Evolutionary conservation across 1,140 invertebrate genomes (phyloP), one percentile per base, ranked within the genome.

Genomic region (Pseudomyrmex sp.): DNA sequence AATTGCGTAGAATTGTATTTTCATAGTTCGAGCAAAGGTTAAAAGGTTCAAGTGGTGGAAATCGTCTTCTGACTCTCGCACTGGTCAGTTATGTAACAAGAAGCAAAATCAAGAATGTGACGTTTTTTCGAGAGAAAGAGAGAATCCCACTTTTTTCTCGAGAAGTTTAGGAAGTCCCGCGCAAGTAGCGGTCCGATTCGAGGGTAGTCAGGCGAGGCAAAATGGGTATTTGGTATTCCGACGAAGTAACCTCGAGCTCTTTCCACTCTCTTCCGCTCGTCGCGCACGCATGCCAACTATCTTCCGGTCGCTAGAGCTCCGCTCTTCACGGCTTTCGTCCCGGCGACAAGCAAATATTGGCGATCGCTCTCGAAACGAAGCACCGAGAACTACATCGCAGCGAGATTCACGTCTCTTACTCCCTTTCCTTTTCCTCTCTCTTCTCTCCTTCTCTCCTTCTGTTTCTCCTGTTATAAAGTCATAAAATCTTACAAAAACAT

Each of bases 271-370:
- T 84, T 88, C 86, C 90, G 90, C 89, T 91, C 86, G 85, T 87
- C 89, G 87, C 89, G 85, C 88, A 90, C 91, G 88, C 89, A 91
- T 88, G 90, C 87, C 88, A 91, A 91, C 91, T 92, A 92, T 92
- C 92, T 90, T 91, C 88, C 90, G 85, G 82, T 91, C 87, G 87
- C 90, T 89, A 84, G 73, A 88, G 80, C 23, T 3, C 5, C 61
- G 66, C 68, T 82, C 84, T 88, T 88, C 88, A 88, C 85, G 90
- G 86, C 89, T 92, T 90, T 92, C 89, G 90, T 92, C 89, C 88
- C 88, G 86, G 82, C 89, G 85, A 87, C 87, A 89, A 89, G 89
- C 91, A 94, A 94, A 94, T 93, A 93, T 94, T 93, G 93, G 91
- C 92, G 89, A 92, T 89, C 89, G 91, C 87, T 92, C 83, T 84